These are phyloP conservation scores for Syngnathoides biaculeatus DNA, from an alignment of 2,113 vertebrate species.

Conservation along the genomic window DNA sequence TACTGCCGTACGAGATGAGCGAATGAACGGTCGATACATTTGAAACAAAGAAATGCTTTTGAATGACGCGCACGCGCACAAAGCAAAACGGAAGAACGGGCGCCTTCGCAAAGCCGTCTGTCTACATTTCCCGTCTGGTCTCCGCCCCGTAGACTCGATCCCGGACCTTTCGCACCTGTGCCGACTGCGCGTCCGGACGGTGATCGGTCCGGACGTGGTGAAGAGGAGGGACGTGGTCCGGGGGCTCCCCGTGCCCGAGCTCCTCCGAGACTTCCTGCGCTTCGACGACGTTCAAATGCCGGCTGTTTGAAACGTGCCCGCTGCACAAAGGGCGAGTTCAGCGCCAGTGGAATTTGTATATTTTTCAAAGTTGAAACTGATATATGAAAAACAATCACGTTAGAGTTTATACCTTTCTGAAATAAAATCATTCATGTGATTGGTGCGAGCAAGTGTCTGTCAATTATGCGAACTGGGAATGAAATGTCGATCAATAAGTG, in stretches of 20 bases:
- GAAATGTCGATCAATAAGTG: neutral
- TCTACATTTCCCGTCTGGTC: too few species aligned
- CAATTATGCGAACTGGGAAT: neutral
- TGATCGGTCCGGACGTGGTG: slow-evolving; percentile 55
- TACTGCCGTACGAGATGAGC: too few species aligned
- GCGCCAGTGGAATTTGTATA: neutral
- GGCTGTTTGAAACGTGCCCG: too few species aligned
- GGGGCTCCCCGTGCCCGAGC: slow-evolving; percentile 62
- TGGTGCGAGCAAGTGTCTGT: neutral
- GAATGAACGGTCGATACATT: too few species aligned
- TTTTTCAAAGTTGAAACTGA: too few species aligned
- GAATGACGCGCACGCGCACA: too few species aligned
- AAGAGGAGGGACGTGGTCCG: slow-evolving; percentile 50
- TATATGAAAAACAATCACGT: neutral
- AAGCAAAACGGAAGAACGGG: too few species aligned
- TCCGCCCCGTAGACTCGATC: slow-evolving; percentile 45
- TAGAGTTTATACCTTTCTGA: neutral
- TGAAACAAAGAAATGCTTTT: too few species aligned
- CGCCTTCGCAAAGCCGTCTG: too few species aligned
- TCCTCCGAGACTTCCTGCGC: slow-evolving; percentile 60
- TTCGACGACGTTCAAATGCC: slow-evolving; percentile 53
- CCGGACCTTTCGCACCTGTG: slow-evolving; percentile 67
- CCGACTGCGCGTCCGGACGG: slow-evolving; percentile 53
- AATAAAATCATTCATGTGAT: neutral
- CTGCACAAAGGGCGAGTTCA: neutral